These are phyloP conservation scores for Euglossa dilemma DNA, from an alignment of 1,140 invertebrate species.

Conservation along the genomic window DNA sequence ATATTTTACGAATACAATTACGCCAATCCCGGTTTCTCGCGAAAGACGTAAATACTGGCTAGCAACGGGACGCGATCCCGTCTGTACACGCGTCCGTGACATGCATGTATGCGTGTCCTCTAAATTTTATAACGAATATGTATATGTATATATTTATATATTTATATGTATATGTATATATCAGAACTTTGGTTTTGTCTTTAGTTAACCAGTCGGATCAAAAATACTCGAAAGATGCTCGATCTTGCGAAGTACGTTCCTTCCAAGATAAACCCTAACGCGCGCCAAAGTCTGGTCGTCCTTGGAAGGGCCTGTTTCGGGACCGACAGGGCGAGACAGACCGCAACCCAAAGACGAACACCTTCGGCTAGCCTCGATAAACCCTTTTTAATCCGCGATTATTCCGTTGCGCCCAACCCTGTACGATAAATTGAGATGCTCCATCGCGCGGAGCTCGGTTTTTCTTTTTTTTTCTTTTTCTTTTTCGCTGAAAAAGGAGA, in stretches of 20 bases:
- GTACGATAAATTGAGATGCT: slow-evolving; percentile 10
- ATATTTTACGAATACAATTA: too few relatives aligned
- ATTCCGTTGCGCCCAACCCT: slow-evolving; percentile 53
- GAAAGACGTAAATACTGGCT: not conserved
- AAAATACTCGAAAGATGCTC: slow-evolving; percentile 62
- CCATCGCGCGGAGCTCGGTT: not conserved
- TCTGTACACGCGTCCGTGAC: not conserved
- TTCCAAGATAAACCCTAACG: slow-evolving; percentile 8
- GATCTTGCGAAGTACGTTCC: slow-evolving; percentile 10
- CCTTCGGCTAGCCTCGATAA: not conserved
- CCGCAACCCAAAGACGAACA: not conserved
- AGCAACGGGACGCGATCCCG: not conserved
- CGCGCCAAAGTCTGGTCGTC: not conserved
- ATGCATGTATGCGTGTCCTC: slow-evolving; percentile 1
- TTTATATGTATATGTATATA: slow-evolving; percentile 57
- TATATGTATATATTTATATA: slow-evolving; percentile 44
- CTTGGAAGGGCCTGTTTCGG: not conserved
- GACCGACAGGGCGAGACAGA: not conserved
- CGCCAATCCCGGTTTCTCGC: not conserved
- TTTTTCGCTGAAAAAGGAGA: too few relatives aligned
- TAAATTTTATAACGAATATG: slow-evolving; percentile 49
- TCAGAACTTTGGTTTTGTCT: slow-evolving; percentile 68
- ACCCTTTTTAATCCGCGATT: slow-evolving; percentile 18
- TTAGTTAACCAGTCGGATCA: slow-evolving; percentile 62
- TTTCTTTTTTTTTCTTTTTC: too few relatives aligned